A percentile compares a stretch with the other conserved stretches of the same genome.
These are phyloP conservation scores for Isoperla grammatica DNA, from an alignment of 2,888 invertebrate genomes.

Conservation along the genomic window DNA sequence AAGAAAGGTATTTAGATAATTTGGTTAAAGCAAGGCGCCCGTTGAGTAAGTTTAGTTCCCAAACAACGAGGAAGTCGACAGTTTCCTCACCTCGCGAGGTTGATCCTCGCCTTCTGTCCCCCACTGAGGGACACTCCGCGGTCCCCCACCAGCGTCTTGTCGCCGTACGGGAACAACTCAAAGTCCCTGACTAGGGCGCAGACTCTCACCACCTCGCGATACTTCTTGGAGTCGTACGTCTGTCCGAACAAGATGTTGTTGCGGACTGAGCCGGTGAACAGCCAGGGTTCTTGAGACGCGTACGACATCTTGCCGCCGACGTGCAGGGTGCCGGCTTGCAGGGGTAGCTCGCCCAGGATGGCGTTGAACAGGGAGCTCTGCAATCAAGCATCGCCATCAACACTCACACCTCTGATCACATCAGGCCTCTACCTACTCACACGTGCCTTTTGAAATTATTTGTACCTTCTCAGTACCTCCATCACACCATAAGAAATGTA, in stretches of 20 bases:
- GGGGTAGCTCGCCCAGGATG: slow-evolving; percentile 68
- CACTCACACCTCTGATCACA: too few relatives aligned
- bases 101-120: slow-evolving; percentile 74
- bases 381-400: too few relatives aligned
- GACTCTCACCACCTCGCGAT: slow-evolving; percentile 51
- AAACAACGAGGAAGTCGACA: too few relatives aligned
- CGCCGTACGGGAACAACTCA: slow-evolving; percentile 62
- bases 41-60: too few relatives aligned
- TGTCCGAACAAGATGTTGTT: slow-evolving; percentile 77
- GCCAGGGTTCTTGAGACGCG: slow-evolving; percentile 69
- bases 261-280: slow-evolving; percentile 62
- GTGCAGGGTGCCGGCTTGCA: slow-evolving; percentile 53
- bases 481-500: slow-evolving; percentile 30
- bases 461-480: too few relatives aligned
- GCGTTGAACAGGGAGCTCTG: slow-evolving; percentile 58
- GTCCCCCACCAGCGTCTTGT: slow-evolving; percentile 71
- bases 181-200: slow-evolving; percentile 64
- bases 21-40: too few relatives aligned
- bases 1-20: too few relatives aligned
- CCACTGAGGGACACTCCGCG: slow-evolving; percentile 71
- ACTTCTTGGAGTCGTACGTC: slow-evolving; percentile 50
- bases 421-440: too few relatives aligned
- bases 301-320: slow-evolving; percentile 61
- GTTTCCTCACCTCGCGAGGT: slow-evolving; percentile 59
- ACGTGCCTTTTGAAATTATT: too few relatives aligned